These are phyloP conservation scores for Myodes glareolus DNA, from an alignment of 2,113 vertebrate species.

Conservation along the genomic window DNA sequence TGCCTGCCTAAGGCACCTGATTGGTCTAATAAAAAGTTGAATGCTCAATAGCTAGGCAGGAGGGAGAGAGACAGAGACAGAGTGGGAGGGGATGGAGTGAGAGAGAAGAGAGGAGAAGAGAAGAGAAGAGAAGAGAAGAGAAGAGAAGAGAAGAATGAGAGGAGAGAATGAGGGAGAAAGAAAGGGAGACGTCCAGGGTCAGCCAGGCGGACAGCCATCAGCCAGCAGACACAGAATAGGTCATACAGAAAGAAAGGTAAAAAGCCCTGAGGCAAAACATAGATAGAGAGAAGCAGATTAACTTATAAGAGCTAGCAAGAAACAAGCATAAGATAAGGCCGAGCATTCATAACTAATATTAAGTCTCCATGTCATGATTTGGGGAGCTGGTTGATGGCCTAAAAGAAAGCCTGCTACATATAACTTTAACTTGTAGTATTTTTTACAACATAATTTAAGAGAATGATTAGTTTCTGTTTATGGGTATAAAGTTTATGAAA, in stretches of 20 bases:
- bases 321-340: neutral
- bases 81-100: too few relatives aligned
- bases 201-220: neutral
- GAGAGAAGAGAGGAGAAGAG: too few relatives aligned
- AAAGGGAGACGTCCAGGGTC: neutral
- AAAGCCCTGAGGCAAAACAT: neutral
- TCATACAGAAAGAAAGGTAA: neutral
- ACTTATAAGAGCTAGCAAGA: too few relatives aligned
- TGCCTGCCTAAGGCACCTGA: neutral
- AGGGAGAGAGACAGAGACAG: too few relatives aligned
- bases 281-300: neutral
- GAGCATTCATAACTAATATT: neutral
- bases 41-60: neutral
- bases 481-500: neutral
- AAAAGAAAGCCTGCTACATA: neutral
- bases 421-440: neutral
- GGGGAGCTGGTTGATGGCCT: neutral
- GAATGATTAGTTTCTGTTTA: neutral
- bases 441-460: neutral
- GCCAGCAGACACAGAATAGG: neutral
- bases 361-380: neutral
- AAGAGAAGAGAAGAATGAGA: neutral
- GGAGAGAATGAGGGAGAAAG: neutral
- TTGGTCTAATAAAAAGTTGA: neutral
- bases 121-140: too few relatives aligned